A percentile compares a stretch with the other conserved stretches of the same genome.
phyloP scores from a whole-genome alignment of 2,888 invertebrate genomes.

The Dolichopus griseipennis region DNA sequence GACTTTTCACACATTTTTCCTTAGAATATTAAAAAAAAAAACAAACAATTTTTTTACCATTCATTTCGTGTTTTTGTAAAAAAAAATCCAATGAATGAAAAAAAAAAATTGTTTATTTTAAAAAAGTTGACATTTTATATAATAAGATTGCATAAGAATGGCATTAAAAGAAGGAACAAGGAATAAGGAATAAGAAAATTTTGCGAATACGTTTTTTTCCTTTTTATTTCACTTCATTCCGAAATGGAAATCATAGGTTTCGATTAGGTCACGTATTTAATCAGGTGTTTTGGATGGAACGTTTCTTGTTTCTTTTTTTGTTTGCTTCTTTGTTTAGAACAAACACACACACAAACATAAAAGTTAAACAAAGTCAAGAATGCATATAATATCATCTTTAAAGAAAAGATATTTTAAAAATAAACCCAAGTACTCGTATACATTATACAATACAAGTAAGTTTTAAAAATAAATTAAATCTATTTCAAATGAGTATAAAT shows the following conservation, averaged over 20 bases:
- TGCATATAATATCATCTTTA: no score
- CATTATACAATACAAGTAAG: no score
- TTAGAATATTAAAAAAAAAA: neutral
- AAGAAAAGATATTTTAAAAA: no score
- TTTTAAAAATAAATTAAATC: no score
- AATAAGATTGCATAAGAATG: neutral
- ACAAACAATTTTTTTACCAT: neutral
- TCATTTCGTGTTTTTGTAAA: neutral
- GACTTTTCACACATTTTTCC: neutral
- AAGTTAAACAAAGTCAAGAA: no score
- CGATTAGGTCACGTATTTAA: constrained; percentile 42
- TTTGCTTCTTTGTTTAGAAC: no score
- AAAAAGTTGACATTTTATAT: neutral
- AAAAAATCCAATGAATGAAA: neutral
- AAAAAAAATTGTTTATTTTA: neutral
- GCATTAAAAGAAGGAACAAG: neutral
- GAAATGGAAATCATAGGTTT: constrained; percentile 14
- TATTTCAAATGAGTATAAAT: no score
- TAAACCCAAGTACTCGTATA: no score
- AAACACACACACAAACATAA: no score
- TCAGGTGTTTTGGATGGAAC: constrained; percentile 28
- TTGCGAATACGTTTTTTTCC: neutral
- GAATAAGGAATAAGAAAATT: neutral
- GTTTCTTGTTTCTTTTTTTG: no score
- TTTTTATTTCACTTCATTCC: neutral